These are phyloP conservation scores for Hylyphantes graminicola DNA, from an alignment of 1,140 invertebrate genomes.

Conservation along the genomic window DNA sequence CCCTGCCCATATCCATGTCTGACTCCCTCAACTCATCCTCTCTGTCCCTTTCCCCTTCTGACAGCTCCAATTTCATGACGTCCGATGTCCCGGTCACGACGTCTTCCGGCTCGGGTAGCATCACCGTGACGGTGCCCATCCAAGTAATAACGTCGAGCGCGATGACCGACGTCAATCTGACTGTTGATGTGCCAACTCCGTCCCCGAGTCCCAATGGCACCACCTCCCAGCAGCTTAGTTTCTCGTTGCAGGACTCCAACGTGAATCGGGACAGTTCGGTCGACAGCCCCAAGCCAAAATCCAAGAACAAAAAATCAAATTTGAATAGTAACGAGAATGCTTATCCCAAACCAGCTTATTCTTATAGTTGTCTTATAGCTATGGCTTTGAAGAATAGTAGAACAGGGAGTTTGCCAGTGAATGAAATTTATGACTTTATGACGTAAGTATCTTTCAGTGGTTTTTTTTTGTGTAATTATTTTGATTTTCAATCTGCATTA, in stretches of 20 bases:
- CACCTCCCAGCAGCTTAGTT: conserved; percentile 58
- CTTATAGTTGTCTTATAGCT: conserved; percentile 96
- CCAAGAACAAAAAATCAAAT: conserved; percentile 66
- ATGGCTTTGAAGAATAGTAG: conserved; percentile 96
- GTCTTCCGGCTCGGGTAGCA: conserved; percentile 38
- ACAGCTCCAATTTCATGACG: neutral
- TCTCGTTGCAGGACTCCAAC: conserved; percentile 13
- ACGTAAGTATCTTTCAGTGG: conserved; percentile 79
- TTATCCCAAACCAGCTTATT: conserved; percentile 96
- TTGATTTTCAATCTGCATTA: neutral
- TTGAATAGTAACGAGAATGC: conserved; percentile 73
- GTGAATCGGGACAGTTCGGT: conserved; percentile 65
- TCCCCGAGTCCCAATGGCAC: conserved; percentile 62
- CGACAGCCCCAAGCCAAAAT: conserved; percentile 68
- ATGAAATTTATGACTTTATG: conserved; percentile 99
- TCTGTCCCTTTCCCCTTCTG: neutral
- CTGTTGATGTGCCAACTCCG: conserved; percentile 61
- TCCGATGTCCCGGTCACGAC: conserved; percentile 28
- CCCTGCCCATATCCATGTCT: conserved; percentile 64
- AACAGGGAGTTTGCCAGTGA: conserved; percentile 93
- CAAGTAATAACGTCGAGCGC: conserved; percentile 28
- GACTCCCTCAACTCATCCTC: neutral
- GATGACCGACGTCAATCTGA: conserved; percentile 49
- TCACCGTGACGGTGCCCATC: conserved; percentile 42
- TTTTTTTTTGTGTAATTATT: neutral